Base-by-base conservation (phyloP, 2,113 vertebrate genomes). In the Pimephales promelas region DNA sequence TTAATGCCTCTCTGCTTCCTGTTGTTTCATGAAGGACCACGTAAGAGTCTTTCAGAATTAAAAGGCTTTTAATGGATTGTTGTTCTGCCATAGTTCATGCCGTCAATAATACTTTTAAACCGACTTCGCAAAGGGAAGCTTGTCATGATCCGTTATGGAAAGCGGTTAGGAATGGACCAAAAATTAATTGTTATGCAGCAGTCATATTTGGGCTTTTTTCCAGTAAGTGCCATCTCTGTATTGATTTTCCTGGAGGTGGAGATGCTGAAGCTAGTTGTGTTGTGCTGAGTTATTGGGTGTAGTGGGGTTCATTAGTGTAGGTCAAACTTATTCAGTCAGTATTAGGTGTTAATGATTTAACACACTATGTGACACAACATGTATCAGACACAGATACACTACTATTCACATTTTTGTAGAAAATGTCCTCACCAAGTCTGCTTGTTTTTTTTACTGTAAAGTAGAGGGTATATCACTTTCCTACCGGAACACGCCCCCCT, bases 1-100 rank as follows among this genome's bases (percentile, higher is more conserved):
- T 91, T 90, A 78, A 92, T 84, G 61, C 5, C 1, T 78, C 16
- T 82, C 40, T 81, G 76, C 82, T 70, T 85, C 66, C 28, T 74
- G 26, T 56, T 43, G 84, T 78, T 82, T 79, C n/a, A 7, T 22
- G 28, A 71, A 75, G 57, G 57, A 20, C 20, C 18, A 10, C 76
- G 59, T 66, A 24, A 83, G 59, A 66, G 81, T 66, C 59, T 84
- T 49, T 54, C 75, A 52, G 10, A 79, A 76, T 83, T 31, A 74
- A 79, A n/a, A 52, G 43, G 16, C 45, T 85, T 22, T 77, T 74
- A 82, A 74, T 11, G 59, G 5, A 73, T 49, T 71, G 22, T 57
- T 11, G 54, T 36, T 26, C 43, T n/a, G 13, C 34, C 28, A 43
- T 47, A 57, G 31, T 77, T 31, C 71, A 43, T 75, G 49, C 26